phyloP scores from a whole-genome alignment of 2,797 vertebrate genomes.

The Enteromius afrohamiltoni region DNA sequence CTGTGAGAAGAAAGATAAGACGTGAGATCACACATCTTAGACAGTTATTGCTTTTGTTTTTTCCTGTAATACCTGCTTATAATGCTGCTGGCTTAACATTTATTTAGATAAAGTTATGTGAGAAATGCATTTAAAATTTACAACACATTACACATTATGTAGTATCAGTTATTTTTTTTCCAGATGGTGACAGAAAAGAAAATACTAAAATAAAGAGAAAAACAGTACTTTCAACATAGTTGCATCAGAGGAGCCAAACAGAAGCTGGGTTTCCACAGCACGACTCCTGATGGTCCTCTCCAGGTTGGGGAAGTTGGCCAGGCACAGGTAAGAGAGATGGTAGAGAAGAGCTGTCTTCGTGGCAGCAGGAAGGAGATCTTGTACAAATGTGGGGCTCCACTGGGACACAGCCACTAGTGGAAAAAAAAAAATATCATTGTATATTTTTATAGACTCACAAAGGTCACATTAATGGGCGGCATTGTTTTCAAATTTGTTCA shows the following conservation, averaged over 20 bases:
- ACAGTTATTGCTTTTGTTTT: background rate
- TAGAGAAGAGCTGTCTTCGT: constrained; percentile 29
- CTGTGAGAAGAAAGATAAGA: background rate
- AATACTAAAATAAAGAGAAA: background rate
- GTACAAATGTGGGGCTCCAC: background rate
- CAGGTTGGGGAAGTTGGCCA: constrained; percentile 28
- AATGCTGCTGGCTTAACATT: background rate
- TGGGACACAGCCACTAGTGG: background rate
- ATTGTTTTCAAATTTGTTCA: background rate
- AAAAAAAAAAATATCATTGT: background rate
- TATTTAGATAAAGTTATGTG: background rate
- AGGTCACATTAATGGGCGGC: background rate
- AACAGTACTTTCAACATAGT: background rate
- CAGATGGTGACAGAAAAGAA: background rate
- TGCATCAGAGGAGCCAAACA: constrained; percentile 23
- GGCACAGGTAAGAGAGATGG: constrained; percentile 47
- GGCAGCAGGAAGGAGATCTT: background rate
- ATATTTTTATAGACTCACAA: background rate
- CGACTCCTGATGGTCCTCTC: constrained; percentile 21
- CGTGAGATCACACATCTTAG: too few relatives aligned
- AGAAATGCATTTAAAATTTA: background rate
- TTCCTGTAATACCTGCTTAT: background rate
- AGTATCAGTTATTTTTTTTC: background rate
- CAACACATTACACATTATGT: background rate
- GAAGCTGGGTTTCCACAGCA: constrained; percentile 32